Evolutionary conservation across 1,140 invertebrate species (phyloP), one percentile per base, ranked within the genome.

Genomic region (Anastrepha ludens): DNA sequence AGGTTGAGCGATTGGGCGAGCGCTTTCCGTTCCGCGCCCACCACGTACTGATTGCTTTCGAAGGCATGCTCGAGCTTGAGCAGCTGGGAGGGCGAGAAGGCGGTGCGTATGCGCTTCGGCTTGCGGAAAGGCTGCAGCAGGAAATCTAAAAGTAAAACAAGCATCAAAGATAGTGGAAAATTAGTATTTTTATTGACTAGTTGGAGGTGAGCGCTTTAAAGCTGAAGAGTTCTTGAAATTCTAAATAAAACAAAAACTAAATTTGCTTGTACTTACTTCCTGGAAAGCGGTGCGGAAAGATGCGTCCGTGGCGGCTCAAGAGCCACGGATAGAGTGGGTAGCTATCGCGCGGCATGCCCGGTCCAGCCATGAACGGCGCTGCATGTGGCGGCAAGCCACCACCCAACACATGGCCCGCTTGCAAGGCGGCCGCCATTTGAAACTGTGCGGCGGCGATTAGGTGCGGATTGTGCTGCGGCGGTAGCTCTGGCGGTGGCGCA

Each of bases 31-130:
- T 99, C 98, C 39, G 97, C 97, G 0, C 98, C 98, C 62, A 99
- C 97, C 50, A 99, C 98, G 94, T 99, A 99, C 92, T 99, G 98
- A 94, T 99, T 99, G 92, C 97, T 97, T 94, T 98, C 98, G 94
- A 99, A 99, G 58, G 98, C 98, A 91, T 98, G 97, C 92, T 99
- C 98, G 90, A 99, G 94, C 93, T 98, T 98, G 62, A 99, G 94
- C 89, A 99, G 94, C 94, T 99, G 98, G 88, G 96, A 97, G 11
- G 98, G 98, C 90, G 97, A 98, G 93, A 99, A 99, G 20, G 98
- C 98, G 17, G 98, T 99, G 90, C 98, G 95, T 93, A 99, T 98
- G 94, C 98, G 95, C 94, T 99, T 99, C 88, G 98, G 98, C 94
- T 99, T 99, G 87, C 98, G 95, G 94, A 99, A 99, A 29, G 98